Evolutionary conservation across 2,113 vertebrate species (phyloP).

Genomic region (Amphilophus citrinellus): DNA sequence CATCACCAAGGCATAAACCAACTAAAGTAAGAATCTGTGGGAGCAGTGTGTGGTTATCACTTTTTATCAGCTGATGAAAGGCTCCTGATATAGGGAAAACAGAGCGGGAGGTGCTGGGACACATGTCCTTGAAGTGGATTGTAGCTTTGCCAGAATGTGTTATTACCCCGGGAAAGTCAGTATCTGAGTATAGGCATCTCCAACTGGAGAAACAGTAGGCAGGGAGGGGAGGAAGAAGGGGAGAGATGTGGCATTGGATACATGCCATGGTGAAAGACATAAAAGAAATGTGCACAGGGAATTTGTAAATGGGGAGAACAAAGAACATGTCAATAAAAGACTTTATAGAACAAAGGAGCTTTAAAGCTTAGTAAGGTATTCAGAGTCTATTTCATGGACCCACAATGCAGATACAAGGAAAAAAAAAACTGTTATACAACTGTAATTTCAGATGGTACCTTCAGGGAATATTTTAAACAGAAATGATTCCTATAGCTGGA

Average conservation of each 20-base stretch:
- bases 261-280: not conserved
- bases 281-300: not conserved
- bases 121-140: not conserved
- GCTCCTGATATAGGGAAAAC: not conserved
- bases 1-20: not conserved
- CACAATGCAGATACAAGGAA: not conserved
- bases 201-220: not conserved
- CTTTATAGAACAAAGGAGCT: not conserved
- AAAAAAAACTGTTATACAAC: not conserved
- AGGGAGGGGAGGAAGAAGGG: not conserved
- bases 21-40: not conserved
- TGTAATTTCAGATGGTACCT: not conserved
- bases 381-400: not conserved
- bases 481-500: not conserved
- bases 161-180: conserved; percentile 26
- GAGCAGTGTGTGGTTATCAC: not conserved
- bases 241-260: not conserved
- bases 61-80: not conserved
- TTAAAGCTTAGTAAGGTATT: not conserved
- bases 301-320: not conserved
- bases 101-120: not conserved
- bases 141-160: conserved; percentile 17
- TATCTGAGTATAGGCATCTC: not conserved
- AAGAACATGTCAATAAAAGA: too few species aligned
- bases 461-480: not conserved